phyloP scores from a whole-genome alignment of 2,113 vertebrate genomes.

The Neomonachus schauinslandi region DNA sequence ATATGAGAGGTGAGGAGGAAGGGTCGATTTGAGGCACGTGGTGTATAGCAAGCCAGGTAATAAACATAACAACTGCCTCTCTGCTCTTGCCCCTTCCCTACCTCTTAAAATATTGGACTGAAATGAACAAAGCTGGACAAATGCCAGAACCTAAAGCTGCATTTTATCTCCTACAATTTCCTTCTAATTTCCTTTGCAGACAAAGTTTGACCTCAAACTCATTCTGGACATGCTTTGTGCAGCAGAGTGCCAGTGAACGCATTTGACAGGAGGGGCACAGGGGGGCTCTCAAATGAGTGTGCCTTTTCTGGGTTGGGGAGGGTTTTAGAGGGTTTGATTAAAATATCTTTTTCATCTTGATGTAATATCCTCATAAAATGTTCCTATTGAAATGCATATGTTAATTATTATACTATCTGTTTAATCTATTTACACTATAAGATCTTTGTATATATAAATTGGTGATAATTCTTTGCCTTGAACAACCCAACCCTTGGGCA shows the following conservation, averaged over 20 bases:
- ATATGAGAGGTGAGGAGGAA: neutral
- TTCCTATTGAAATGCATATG: neutral
- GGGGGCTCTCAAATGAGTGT: neutral
- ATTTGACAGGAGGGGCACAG: slow-evolving; percentile 25
- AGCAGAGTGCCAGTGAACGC: slow-evolving; percentile 51
- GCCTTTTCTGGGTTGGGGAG: neutral
- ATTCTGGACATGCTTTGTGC: slow-evolving; percentile 74
- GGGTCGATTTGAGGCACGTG: neutral
- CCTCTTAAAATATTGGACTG: slow-evolving; percentile 70
- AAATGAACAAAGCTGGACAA: slow-evolving; percentile 83
- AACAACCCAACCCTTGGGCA: neutral
- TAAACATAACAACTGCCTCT: slow-evolving; percentile 11
- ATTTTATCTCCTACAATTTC: slow-evolving; percentile 88
- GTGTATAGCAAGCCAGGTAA: neutral
- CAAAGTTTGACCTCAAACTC: slow-evolving; percentile 84
- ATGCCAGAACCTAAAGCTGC: slow-evolving; percentile 84
- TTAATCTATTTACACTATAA: neutral
- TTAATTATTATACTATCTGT: neutral
- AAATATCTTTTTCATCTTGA: slow-evolving; percentile 14
- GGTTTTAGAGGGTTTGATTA: neutral
- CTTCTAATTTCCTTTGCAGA: slow-evolving; percentile 87
- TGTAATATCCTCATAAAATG: neutral
- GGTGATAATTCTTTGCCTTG: neutral
- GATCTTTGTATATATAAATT: neutral
- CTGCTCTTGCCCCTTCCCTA: neutral